These are phyloP conservation scores for Enteromius paludinosus DNA, from an alignment of 2,797 vertebrate genomes.

Conservation along the genomic window DNA sequence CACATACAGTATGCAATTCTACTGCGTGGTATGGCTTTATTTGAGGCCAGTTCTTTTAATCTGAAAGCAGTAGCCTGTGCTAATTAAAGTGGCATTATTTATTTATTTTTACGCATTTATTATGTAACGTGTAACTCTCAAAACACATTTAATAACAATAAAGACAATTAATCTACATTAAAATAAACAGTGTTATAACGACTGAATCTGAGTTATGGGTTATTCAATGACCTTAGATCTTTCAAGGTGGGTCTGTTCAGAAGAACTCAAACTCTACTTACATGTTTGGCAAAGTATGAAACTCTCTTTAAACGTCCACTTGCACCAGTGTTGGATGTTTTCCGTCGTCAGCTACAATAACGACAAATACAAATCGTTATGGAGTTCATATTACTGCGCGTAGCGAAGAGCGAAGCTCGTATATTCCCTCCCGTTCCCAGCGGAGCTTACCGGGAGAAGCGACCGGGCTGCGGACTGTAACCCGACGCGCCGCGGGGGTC, in stretches of 20 bases:
- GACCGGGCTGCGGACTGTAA: slow-evolving; percentile 12
- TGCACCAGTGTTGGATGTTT: slow-evolving; percentile 29
- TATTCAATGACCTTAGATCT: slow-evolving; percentile 18
- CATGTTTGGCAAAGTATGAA: slow-evolving; percentile 50
- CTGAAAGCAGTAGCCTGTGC: not conserved
- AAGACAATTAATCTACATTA: not conserved
- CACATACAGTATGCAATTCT: not conserved
- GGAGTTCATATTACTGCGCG: slow-evolving; percentile 35
- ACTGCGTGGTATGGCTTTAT: not conserved
- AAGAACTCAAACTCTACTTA: slow-evolving; percentile 62
- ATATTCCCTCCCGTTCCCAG: slow-evolving; percentile 10
- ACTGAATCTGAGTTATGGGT: not conserved
- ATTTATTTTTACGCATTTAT: not conserved
- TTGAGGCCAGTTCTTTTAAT: not conserved
- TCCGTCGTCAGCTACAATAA: slow-evolving; percentile 33
- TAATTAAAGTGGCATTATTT: not conserved
- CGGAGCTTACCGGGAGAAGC: not conserved
- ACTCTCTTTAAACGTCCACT: slow-evolving; percentile 18
- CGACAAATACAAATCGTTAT: slow-evolving; percentile 31
- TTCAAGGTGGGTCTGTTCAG: slow-evolving; percentile 27
- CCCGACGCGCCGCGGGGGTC: slow-evolving; percentile 23
- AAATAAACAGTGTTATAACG: not conserved
- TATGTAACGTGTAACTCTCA: not conserved
- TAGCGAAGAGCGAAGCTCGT: slow-evolving; percentile 8
- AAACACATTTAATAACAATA: not conserved